Base-by-base conservation (phyloP, 2,888 invertebrate species). In the Netelia fuscicornis region DNA sequence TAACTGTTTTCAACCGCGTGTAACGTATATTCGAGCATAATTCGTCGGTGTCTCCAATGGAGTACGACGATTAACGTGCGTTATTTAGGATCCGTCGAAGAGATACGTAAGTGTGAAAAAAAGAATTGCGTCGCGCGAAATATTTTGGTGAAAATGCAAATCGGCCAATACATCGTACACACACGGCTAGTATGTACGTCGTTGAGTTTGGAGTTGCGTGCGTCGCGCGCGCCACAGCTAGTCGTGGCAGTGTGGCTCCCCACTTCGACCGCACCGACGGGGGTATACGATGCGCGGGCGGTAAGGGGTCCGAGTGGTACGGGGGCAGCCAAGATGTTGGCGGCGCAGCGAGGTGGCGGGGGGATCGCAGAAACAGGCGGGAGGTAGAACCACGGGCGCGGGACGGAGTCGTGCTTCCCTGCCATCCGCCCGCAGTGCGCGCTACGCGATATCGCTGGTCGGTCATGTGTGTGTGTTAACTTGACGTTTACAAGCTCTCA, bases 381-480 rank as follows among this genome's bases (percentile, higher is more conserved):
- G 82, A 84, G 84, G 83, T 86, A 77, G 76, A 62, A 76, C 81
- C 78, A 88, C 79, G 89, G 89, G 88, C 88, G 81, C 88, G 91
- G 90, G 90, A 91, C 89, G 90, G 91, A 90, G 88, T 87, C 89
- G 87, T 88, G 88, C 88, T 90, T 89, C 90, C 89, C 90, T 90
- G 89, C 90, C 89, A 90, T 89, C 88, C 89, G 89, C 89, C 91
- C 91, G 92, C 93, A 93, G 93, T 93, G 91, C 89, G 93, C 93
- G 93, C 92, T 92, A 91, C 92, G 93, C 93, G 93, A 93, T 92
- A 93, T 92, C 92, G 90, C 91, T 90, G 91, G 89, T 77, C 91
- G 93, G 93, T 93, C 90, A 90, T 92, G 91, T 91, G 90, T 91
- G 90, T 91, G 90, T 89, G 90, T 91, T 87, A 90, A 87, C 90